Conservation (phyloP, 35 echinoderm and acorn worm species). For the Patiria miniata region DNA sequence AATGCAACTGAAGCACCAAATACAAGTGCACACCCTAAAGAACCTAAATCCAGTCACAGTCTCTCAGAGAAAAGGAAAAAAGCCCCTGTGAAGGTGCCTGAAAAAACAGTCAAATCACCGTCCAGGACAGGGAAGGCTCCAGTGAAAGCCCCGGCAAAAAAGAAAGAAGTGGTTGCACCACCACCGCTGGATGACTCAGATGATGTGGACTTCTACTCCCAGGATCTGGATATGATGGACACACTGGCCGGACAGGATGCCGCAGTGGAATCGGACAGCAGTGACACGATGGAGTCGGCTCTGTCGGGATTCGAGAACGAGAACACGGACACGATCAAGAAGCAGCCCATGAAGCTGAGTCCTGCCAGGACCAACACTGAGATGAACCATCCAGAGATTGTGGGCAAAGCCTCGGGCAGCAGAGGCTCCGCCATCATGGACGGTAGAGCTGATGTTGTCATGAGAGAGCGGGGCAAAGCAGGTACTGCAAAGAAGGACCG, state of each 20-base stretch:
- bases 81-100: conserved; percentile 26
- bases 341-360: conserved; percentile 76
- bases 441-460: background rate
- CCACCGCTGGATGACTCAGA: conserved; percentile 49
- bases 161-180: conserved; percentile 39
- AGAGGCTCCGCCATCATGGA: background rate
- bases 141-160: conserved; percentile 28
- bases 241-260: conserved; percentile 55
- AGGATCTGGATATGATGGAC: conserved; percentile 84
- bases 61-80: background rate
- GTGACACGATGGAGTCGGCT: conserved; percentile 67
- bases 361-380: conserved; percentile 20
- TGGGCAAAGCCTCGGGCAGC: background rate
- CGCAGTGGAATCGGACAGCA: conserved; percentile 72
- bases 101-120: conserved; percentile 36
- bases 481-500: background rate
- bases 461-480: background rate
- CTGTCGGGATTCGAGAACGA: conserved; percentile 95
- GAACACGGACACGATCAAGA: conserved; percentile 99
- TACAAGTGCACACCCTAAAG: background rate
- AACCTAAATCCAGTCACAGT: conserved; percentile 12
- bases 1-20: background rate
- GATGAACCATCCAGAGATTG: conserved; percentile 1
- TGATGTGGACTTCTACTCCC: conserved; percentile 90
- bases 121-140: conserved; percentile 13